Conservation (phyloP, 2,113 vertebrate genomes). For the Nycticebus coucang region DNA sequence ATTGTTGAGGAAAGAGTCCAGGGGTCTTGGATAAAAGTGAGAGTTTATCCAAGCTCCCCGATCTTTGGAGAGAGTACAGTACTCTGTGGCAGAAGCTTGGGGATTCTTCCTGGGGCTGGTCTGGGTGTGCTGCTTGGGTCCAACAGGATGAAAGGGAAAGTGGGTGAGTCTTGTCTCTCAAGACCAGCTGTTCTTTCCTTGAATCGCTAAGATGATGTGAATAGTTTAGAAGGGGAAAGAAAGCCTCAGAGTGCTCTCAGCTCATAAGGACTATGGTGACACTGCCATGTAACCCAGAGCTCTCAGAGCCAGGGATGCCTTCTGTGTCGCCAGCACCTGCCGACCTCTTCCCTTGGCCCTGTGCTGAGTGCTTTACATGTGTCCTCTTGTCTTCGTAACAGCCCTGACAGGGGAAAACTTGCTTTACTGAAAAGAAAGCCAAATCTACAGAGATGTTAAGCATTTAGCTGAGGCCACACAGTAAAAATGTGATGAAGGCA, state of each 20-base stretch:
- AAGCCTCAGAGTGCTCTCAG: neutral
- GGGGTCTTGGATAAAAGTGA: neutral
- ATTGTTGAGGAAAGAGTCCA: constrained; percentile 1
- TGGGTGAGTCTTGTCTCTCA: neutral
- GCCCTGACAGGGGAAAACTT: neutral
- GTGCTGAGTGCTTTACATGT: accelerated
- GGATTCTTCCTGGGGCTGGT: neutral
- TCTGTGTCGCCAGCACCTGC: neutral
- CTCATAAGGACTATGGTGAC: neutral
- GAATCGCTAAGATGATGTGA: neutral
- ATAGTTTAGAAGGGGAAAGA: neutral
- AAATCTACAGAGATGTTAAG: neutral
- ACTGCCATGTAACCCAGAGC: neutral
- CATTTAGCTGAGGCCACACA: neutral
- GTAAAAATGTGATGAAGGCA: neutral
- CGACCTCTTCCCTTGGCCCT: neutral
- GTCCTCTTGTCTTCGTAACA: neutral
- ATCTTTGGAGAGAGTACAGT: constrained; percentile 22
- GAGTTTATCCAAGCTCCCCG: neutral
- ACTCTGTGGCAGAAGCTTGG: neutral
- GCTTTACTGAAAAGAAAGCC: neutral
- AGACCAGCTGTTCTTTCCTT: neutral
- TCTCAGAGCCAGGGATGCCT: neutral
- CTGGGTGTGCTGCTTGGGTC: neutral
- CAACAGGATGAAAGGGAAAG: neutral